Conservation (phyloP, 1,140 invertebrate species). For the Neodiprion lecontei region DNA sequence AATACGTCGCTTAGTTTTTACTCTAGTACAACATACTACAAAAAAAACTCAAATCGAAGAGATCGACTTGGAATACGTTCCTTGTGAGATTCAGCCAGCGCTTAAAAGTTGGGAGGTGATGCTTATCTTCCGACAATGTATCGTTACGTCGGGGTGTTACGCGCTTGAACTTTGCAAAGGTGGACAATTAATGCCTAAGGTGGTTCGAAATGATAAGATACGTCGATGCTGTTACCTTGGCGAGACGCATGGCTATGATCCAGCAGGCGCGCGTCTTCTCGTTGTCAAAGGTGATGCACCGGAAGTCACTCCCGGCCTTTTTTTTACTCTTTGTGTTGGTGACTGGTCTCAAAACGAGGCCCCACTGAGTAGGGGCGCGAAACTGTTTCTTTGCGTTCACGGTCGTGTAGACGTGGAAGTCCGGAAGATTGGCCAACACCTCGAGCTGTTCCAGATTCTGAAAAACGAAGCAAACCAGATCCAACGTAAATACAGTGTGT, state of each 20-base stretch:
- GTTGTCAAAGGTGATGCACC: constrained; percentile 44
- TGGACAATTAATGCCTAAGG: not conserved
- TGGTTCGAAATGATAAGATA: not conserved
- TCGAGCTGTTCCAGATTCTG: constrained; percentile 38
- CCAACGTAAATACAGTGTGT: too few species aligned
- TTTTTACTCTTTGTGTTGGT: constrained; percentile 44
- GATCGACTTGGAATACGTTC: too few species aligned
- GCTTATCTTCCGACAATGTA: too few species aligned
- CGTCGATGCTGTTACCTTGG: constrained; percentile 49
- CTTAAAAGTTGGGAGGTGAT: too few species aligned
- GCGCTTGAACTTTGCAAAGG: not conserved
- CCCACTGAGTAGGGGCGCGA: constrained; percentile 66
- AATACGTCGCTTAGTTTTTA: too few species aligned
- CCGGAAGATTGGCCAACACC: constrained; percentile 56
- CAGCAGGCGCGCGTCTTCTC: constrained; percentile 65
- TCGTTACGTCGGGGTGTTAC: too few species aligned
- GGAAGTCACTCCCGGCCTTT: constrained; percentile 47
- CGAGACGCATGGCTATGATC: constrained; percentile 69
- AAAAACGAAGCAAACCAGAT: not conserved
- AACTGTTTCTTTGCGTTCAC: constrained; percentile 65
- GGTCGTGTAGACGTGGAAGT: constrained; percentile 65
- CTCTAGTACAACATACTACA: too few species aligned
- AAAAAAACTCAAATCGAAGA: too few species aligned
- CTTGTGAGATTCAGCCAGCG: too few species aligned
- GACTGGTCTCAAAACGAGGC: constrained; percentile 62